A percentile compares a stretch with the other conserved stretches of the same genome.
Conservation (phyloP, 2,113 vertebrate species). For the Rostratula benghalensis region DNA sequence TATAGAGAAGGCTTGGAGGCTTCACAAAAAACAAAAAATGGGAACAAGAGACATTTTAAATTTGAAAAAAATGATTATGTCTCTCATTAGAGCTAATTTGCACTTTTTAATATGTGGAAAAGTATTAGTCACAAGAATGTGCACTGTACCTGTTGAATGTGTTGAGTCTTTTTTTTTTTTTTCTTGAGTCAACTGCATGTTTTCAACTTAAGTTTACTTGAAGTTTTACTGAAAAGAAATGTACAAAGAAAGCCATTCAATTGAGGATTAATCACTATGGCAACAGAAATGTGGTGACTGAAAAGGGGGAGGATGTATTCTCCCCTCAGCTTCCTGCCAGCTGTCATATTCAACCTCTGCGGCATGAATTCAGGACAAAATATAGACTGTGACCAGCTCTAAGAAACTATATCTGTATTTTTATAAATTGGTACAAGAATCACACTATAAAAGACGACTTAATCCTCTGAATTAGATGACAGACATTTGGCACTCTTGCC, state of each 20-base stretch:
- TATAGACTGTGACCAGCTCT: slow-evolving; percentile 76
- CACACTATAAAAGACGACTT: slow-evolving; percentile 78
- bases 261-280: slow-evolving; percentile 81
- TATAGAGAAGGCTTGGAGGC: neutral
- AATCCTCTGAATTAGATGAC: slow-evolving; percentile 80
- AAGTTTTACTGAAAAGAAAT: slow-evolving; percentile 79
- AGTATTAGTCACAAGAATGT: slow-evolving; percentile 48
- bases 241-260: slow-evolving; percentile 82
- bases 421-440: slow-evolving; percentile 82
- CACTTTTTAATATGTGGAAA: slow-evolving; percentile 41
- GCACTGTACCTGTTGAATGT: slow-evolving; percentile 63
- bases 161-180: slow-evolving; percentile 14
- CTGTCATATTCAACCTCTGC: slow-evolving; percentile 79
- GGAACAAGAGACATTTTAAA: slow-evolving; percentile 5
- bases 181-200: slow-evolving; percentile 62
- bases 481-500: slow-evolving; percentile 79
- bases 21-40: neutral
- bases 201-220: slow-evolving; percentile 78
- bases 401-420: slow-evolving; percentile 85
- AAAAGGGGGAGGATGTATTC: slow-evolving; percentile 76
- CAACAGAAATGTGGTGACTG: slow-evolving; percentile 75
- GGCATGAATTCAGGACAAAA: slow-evolving; percentile 77
- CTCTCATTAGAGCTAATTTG: slow-evolving; percentile 24
- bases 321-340: slow-evolving; percentile 81
- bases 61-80: slow-evolving; percentile 44